Percentiles rank a stretch among this genome's conserved stretches.
phyloP scores from a whole-genome alignment of 92 coral and sea anemone genomes.

The Desmophyllum pertusum region DNA sequence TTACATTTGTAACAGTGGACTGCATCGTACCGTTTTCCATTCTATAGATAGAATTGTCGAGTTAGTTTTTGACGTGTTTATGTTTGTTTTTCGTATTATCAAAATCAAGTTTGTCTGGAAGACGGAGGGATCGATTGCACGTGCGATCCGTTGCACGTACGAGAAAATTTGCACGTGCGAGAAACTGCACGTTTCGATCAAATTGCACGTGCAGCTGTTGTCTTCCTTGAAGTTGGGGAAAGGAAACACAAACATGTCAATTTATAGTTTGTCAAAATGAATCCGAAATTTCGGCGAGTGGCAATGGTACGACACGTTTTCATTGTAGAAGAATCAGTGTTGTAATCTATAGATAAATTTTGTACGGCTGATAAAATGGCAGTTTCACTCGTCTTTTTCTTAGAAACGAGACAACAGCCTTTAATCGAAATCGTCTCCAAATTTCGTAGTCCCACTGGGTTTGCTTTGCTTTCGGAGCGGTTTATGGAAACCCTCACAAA shows the following conservation, averaged over 20 bases:
- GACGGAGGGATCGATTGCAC: too few relatives aligned
- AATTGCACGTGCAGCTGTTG: too few relatives aligned
- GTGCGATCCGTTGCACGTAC: too few relatives aligned
- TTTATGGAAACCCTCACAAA: background rate
- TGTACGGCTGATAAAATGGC: background rate
- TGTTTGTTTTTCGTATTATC: too few relatives aligned
- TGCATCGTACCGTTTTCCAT: background rate
- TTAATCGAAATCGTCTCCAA: background rate
- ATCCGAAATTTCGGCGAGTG: background rate
- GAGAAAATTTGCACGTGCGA: too few relatives aligned
- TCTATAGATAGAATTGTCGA: background rate
- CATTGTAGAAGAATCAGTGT: background rate
- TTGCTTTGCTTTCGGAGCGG: background rate
- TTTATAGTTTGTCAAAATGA: too few relatives aligned
- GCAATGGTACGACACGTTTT: background rate
- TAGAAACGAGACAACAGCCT: background rate
- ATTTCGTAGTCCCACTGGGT: too few relatives aligned
- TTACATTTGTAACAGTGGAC: background rate
- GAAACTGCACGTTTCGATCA: too few relatives aligned
- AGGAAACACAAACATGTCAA: too few relatives aligned
- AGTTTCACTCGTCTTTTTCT: background rate
- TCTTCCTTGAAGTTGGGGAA: too few relatives aligned
- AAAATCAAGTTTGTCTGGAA: too few relatives aligned
- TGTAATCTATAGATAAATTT: constrained; percentile 12
- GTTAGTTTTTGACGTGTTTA: too few relatives aligned